These are phyloP conservation scores for Drosophila ohnishii DNA, from an alignment of 1,140 invertebrate species.

Conservation along the genomic window DNA sequence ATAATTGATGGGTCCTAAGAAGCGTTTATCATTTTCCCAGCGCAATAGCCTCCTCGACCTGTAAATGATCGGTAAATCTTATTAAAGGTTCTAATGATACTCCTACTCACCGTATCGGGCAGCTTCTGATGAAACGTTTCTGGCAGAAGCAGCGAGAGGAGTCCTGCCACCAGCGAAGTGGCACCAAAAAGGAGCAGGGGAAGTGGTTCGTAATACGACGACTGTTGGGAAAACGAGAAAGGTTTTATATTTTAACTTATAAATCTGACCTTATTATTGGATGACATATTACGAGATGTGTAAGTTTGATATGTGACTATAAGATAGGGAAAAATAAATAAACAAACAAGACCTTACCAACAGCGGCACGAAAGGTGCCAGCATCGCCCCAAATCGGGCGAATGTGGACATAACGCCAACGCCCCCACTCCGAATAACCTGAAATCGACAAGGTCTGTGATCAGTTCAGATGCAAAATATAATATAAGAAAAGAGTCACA, in stretches of 20 bases:
- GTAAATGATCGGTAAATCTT: not conserved
- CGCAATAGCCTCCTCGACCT: slow-evolving; percentile 66
- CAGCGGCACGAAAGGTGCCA: slow-evolving; percentile 86
- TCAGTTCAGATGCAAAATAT: not conserved
- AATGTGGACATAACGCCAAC: slow-evolving; percentile 86
- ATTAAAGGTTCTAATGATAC: not conserved
- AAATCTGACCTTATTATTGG: no score
- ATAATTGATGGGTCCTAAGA: not conserved
- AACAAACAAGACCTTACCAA: slow-evolving; percentile 79
- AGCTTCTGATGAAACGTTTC: slow-evolving; percentile 86
- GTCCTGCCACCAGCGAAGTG: slow-evolving; percentile 84
- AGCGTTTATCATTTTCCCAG: slow-evolving; percentile 34
- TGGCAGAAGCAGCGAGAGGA: slow-evolving; percentile 84
- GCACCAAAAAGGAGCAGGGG: slow-evolving; percentile 85
- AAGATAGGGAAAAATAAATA: slow-evolving; percentile 2
- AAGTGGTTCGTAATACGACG: slow-evolving; percentile 83
- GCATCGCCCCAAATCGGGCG: slow-evolving; percentile 85
- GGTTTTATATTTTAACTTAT: not conserved
- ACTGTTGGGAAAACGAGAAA: slow-evolving; percentile 63
- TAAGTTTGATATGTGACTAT: not conserved
- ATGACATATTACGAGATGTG: not conserved
- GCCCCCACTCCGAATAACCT: slow-evolving; percentile 84
- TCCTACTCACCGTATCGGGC: slow-evolving; percentile 84
- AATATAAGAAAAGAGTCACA: slow-evolving; percentile 27
- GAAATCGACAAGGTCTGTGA: not conserved